A percentile compares a stretch with the other conserved stretches of the same genome.
phyloP scores from a whole-genome alignment of 2,113 vertebrate species.

The Eulacestoma nigropectus region DNA sequence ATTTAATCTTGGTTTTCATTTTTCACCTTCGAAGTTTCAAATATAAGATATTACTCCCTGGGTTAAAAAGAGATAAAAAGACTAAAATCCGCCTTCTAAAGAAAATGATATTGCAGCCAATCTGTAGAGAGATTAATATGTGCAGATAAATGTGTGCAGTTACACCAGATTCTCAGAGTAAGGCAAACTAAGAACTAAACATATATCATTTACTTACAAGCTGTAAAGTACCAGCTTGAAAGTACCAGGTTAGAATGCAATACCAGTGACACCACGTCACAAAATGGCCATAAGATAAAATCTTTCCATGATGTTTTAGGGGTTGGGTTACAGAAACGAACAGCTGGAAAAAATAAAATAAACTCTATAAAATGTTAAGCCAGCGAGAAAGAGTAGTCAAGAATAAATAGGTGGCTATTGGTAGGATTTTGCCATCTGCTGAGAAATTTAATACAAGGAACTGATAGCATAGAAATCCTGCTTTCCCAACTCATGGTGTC shows the following conservation, averaged over 20 bases:
- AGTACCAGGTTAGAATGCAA: neutral
- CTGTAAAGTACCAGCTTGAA: neutral
- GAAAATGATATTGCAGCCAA: neutral
- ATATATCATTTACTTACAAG: neutral
- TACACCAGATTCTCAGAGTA: neutral
- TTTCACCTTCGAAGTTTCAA: neutral
- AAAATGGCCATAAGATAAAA: neutral
- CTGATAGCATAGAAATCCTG: neutral
- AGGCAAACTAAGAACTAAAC: neutral
- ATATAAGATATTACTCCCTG: neutral
- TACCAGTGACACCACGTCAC: neutral
- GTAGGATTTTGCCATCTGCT: neutral
- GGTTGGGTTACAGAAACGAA: neutral
- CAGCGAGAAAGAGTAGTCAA: neutral
- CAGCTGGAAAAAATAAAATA: neutral
- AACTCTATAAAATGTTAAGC: neutral
- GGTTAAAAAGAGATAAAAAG: neutral
- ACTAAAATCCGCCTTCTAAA: neutral
- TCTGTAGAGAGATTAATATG: slow-evolving; percentile 3
- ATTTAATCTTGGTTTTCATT: neutral
- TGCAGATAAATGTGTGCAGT: neutral
- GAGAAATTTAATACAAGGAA: neutral
- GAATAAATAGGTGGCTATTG: neutral
- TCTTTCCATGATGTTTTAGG: neutral
- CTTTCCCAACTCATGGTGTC: neutral